A percentile compares a stretch with the other conserved stretches of the same genome.
phyloP scores from a whole-genome alignment of 2,113 vertebrate species.

The Donacobius atricapilla region DNA sequence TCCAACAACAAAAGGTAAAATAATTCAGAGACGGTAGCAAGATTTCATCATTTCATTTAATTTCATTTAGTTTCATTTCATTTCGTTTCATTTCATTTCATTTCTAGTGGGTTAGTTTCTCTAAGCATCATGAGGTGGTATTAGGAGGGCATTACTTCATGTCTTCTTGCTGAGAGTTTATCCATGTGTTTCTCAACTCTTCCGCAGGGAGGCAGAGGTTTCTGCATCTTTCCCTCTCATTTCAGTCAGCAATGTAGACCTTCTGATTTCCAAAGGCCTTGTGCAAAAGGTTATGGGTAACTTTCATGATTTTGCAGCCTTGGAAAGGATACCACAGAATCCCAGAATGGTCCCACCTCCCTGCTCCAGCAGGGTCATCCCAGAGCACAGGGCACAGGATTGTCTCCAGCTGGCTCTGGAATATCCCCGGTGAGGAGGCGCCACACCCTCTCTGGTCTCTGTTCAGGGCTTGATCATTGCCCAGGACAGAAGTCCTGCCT shows the following conservation, averaged over 20 bases:
- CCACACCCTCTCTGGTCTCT: background rate
- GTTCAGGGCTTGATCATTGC: fast-evolving
- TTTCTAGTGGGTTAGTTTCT: background rate
- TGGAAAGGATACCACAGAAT: background rate
- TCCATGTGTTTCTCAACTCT: background rate
- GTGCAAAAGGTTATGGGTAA: background rate
- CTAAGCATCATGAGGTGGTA: background rate
- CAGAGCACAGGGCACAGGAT: background rate
- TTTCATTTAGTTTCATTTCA: background rate
- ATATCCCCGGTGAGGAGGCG: background rate
- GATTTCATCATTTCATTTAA: background rate
- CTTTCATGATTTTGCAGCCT: background rate
- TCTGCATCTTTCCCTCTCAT: background rate
- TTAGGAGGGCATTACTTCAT: background rate
- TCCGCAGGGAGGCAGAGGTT: background rate
- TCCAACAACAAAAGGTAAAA: background rate
- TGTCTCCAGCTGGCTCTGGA: fast-evolving
- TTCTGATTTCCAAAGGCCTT: background rate
- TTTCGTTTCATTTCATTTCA: background rate
- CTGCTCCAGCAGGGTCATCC: background rate
- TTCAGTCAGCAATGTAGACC: background rate
- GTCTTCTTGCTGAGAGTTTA: background rate
- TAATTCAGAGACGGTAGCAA: background rate
- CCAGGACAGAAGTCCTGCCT: background rate
- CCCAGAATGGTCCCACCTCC: background rate